These are phyloP conservation scores for Hyperoplus immaculatus DNA, from an alignment of 2,797 vertebrate species.

Conservation along the genomic window DNA sequence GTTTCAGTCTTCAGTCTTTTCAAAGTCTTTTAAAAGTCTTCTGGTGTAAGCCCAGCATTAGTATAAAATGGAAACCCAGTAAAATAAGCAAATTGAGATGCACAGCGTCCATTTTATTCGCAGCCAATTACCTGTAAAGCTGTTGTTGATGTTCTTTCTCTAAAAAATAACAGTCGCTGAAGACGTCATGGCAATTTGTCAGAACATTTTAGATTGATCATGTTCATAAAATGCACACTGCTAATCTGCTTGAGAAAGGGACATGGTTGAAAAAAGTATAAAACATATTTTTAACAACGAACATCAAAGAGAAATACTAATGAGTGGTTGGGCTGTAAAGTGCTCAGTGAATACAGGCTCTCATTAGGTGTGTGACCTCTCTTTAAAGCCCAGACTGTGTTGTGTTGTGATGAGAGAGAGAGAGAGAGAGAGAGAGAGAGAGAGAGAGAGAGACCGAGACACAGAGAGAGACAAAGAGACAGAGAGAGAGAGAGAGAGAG, in stretches of 20 bases:
- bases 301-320: neutral
- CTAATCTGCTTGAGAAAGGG: neutral
- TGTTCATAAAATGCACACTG: neutral
- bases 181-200: neutral
- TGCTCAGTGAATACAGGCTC: slow-evolving; percentile 35
- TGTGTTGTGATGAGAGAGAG: slow-evolving; percentile 62
- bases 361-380: slow-evolving; percentile 54
- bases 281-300: slow-evolving; percentile 5
- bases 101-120: slow-evolving; percentile 1
- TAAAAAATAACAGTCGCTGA: neutral
- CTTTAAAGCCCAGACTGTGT: slow-evolving; percentile 46
- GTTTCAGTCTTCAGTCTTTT: no score
- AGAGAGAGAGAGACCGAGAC: no score
- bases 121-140: slow-evolving; percentile 42
- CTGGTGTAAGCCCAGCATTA: neutral
- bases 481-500: no score
- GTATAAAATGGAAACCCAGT: neutral
- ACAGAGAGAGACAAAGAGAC: no score
- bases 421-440: no score
- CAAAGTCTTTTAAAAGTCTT: no score
- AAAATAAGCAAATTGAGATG: slow-evolving; percentile 4
- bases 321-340: slow-evolving; percentile 33
- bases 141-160: neutral
- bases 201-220: neutral
- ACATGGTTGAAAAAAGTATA: neutral